phyloP scores from a whole-genome alignment of 2,797 vertebrate genomes.

The Clarias platycephalus region DNA sequence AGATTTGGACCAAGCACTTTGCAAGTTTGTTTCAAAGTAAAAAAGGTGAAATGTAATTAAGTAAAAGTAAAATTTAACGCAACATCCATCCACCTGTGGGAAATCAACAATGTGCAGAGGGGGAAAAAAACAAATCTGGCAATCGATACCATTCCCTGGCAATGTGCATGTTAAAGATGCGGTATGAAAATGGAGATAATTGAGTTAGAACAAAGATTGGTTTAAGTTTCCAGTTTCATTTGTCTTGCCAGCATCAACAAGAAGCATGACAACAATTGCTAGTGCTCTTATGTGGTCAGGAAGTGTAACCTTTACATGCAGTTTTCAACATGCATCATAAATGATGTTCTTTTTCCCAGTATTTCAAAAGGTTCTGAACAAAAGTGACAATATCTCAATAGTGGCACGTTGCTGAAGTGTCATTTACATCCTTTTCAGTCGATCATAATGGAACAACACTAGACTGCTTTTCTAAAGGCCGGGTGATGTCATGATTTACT shows the following conservation, averaged over 20 bases:
- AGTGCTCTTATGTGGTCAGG: background rate
- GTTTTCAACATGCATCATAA: background rate
- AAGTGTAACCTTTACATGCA: conserved; percentile 14
- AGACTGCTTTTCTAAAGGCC: background rate
- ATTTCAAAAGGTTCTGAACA: background rate
- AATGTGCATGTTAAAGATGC: background rate
- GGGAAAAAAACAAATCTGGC: background rate
- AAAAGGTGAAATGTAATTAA: background rate
- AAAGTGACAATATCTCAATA: background rate
- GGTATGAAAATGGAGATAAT: background rate
- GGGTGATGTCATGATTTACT: too few relatives aligned
- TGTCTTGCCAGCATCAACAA: conserved; percentile 1
- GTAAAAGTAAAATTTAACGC: background rate
- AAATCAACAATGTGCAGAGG: background rate
- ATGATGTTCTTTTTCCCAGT: background rate
- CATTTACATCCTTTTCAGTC: background rate
- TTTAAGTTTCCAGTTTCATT: background rate
- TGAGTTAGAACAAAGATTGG: background rate
- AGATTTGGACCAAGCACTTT: background rate
- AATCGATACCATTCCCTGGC: background rate
- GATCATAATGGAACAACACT: background rate
- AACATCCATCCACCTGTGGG: background rate
- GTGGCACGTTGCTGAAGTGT: background rate
- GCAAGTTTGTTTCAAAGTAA: background rate
- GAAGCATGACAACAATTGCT: background rate